Base-by-base conservation (phyloP, 2,113 vertebrate genomes). In the Benitochromis conjunctus region DNA sequence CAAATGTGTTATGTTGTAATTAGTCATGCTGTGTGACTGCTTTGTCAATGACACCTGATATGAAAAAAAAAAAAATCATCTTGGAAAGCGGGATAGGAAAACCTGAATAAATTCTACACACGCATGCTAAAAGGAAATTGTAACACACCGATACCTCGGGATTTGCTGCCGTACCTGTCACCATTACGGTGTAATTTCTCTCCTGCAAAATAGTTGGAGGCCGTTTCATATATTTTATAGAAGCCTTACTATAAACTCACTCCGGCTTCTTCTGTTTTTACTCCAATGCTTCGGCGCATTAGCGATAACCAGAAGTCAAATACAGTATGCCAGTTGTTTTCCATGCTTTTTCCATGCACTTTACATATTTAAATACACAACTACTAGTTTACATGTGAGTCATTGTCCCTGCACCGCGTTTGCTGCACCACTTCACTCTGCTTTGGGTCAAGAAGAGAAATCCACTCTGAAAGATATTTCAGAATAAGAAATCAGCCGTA, bases 351-450 rank as follows among this genome's bases (percentile, higher is more conserved):
- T 92, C 43, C 87, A 88, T 88, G 11, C 6, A 21, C 19, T 89
- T 92, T 90, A 53, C 84, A 91, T 89, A 89, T 89, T 91, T 79
- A 86, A 91, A 92, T 86, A 90, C 26, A 92, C 86, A 88, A 91
- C 77, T 82, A 78, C 36, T 43, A 34, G 43, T 92, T 90, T 86
- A 18, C 80, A 91, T 91, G 34, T 11, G 24, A 83, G 31, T 82
- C 66, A 51, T 7, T 24, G 81, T 64, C 19, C 14, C 16, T 0
- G 12, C 11, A 60, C 18, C 60, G 77, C 9, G 16, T 81, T 55
- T 85, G 69, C 38, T 53, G 46, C 24, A 31, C 29, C 10, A 41
- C 46, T 51, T 41, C 66, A 64, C 24, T 11, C 55, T 21, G 55
- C 34, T 82, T 19, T 29, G 60, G 7, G 41, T 62, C 53, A 24